A percentile compares a stretch with the other conserved stretches of the same genome.
phyloP scores from a whole-genome alignment of 2,113 vertebrate genomes.

The Limanda limanda region DNA sequence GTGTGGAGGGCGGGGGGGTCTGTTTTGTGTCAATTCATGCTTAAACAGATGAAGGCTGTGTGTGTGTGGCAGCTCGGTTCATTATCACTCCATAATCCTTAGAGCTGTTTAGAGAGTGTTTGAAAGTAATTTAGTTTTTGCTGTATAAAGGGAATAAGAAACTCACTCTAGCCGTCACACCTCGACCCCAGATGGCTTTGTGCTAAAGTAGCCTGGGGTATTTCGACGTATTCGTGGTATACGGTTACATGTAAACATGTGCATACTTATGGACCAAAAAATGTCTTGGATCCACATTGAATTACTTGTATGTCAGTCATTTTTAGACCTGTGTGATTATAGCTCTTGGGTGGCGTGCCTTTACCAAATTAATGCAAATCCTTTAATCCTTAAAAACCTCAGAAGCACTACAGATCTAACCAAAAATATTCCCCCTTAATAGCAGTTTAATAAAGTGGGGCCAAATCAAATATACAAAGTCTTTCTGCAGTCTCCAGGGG shows the following conservation, averaged over 20 bases:
- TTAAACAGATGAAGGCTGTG: conserved; percentile 53
- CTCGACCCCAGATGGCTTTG: conserved; percentile 35
- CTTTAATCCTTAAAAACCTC: conserved; percentile 68
- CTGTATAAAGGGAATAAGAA: conserved; percentile 30
- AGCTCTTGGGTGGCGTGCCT: conserved; percentile 56
- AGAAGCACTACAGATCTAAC: conserved; percentile 54
- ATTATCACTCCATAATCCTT: conserved; percentile 63
- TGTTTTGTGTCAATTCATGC: conserved; percentile 70
- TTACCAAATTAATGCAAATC: conserved; percentile 72
- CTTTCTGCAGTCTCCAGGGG: conserved; percentile 55
- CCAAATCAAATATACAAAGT: conserved; percentile 69
- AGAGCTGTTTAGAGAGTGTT: conserved; percentile 51
- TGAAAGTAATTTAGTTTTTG: conserved; percentile 48
- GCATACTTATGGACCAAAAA: conserved; percentile 20
- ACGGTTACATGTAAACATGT: conserved; percentile 27
- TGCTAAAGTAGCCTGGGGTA: conserved; percentile 1
- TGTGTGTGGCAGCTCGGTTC: conserved; percentile 49
- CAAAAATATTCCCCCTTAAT: conserved; percentile 59
- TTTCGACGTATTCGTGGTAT: conserved; percentile 26
- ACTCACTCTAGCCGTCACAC: conserved; percentile 36
- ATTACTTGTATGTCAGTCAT: conserved; percentile 16
- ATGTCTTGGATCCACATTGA: conserved; percentile 28
- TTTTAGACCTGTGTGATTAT: conserved; percentile 42
- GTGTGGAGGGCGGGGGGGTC: conserved; percentile 9
- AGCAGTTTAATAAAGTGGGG: conserved; percentile 63